A percentile compares a stretch with the other conserved stretches of the same genome.
These are phyloP conservation scores for Cirrhinus molitorella DNA, from an alignment of 2,797 vertebrate species.

Conservation along the genomic window DNA sequence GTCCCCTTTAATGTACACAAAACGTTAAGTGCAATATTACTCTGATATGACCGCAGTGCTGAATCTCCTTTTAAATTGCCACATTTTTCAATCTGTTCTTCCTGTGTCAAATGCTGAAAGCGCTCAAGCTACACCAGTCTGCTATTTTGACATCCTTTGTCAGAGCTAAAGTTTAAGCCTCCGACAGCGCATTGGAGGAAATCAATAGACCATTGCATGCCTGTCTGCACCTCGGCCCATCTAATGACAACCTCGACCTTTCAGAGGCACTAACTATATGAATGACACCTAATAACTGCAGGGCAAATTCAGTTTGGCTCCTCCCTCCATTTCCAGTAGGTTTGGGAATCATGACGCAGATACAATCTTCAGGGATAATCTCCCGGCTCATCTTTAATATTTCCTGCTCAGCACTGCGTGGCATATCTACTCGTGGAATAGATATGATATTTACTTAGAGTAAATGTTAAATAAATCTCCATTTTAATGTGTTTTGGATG, in stretches of 20 bases:
- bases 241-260: slow-evolving; percentile 67
- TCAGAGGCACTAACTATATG: slow-evolving; percentile 60
- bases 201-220: slow-evolving; percentile 61
- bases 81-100: background rate
- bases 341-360: slow-evolving; percentile 37
- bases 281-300: slow-evolving; percentile 59
- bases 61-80: background rate
- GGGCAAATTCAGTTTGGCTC: slow-evolving; percentile 49
- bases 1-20: too few relatives aligned
- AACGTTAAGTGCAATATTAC: background rate
- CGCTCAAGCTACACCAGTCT: slow-evolving; percentile 45
- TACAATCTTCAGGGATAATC: slow-evolving; percentile 31
- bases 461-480: slow-evolving; percentile 33
- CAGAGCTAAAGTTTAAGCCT: slow-evolving; percentile 20
- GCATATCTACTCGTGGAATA: background rate
- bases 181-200: slow-evolving; percentile 52
- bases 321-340: slow-evolving; percentile 10
- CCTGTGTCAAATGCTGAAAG: background rate
- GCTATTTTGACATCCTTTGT: slow-evolving; percentile 61
- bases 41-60: background rate
- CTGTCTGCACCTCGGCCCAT: slow-evolving; percentile 54
- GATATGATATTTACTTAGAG: slow-evolving; percentile 28
- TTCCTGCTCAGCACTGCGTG: slow-evolving; percentile 22
- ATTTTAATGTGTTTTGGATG: slow-evolving; percentile 18
- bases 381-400: slow-evolving; percentile 47